phyloP scores from a whole-genome alignment of 2,888 invertebrate genomes.

The Endotricha flammealis region DNA sequence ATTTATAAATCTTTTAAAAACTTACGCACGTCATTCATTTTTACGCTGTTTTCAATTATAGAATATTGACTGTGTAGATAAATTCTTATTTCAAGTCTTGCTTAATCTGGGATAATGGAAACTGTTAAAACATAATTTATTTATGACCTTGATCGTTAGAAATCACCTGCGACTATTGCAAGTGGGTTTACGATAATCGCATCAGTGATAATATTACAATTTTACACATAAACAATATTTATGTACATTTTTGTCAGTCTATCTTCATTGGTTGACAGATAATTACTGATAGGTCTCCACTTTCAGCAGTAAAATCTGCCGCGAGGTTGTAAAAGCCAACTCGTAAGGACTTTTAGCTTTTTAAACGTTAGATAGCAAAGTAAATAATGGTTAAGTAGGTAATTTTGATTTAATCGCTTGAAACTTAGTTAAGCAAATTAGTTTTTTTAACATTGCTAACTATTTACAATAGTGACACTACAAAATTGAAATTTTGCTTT shows the following conservation, averaged over 20 bases:
- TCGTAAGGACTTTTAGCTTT: background rate
- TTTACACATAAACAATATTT: constrained; percentile 21
- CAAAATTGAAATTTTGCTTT: too few relatives aligned
- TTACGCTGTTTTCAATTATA: constrained; percentile 11
- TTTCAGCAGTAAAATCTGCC: background rate
- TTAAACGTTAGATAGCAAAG: too few relatives aligned
- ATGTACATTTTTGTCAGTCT: constrained; percentile 1
- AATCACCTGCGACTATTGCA: too few relatives aligned
- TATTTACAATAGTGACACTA: too few relatives aligned
- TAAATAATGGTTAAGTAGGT: too few relatives aligned
- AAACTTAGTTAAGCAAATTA: too few relatives aligned
- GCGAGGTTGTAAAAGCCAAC: background rate
- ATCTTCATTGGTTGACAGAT: background rate
- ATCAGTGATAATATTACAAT: constrained; percentile 30
- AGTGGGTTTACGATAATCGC: constrained; percentile 36
- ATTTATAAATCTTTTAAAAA: too few relatives aligned
- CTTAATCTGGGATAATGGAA: constrained; percentile 17
- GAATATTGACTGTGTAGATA: too few relatives aligned
- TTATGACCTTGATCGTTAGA: constrained; percentile 19
- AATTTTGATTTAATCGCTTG: too few relatives aligned
- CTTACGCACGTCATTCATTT: constrained; percentile 20
- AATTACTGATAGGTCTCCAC: background rate
- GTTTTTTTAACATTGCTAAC: too few relatives aligned
- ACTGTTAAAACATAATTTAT: too few relatives aligned
- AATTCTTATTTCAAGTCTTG: too few relatives aligned